phyloP scores from a whole-genome alignment of 2,113 vertebrate genomes.

The Epinephelus moara region DNA sequence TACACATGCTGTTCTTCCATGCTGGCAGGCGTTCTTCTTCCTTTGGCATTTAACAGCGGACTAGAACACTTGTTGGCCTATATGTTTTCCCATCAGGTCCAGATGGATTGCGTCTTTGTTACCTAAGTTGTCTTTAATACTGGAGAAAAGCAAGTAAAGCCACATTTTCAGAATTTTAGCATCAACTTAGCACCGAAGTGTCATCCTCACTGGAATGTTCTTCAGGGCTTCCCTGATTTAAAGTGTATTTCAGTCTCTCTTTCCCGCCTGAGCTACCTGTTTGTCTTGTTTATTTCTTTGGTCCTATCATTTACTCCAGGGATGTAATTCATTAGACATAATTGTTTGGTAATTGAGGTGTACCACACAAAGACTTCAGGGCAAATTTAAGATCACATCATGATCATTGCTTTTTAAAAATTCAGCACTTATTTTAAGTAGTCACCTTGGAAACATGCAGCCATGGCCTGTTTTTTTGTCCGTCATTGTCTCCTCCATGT shows the following conservation, averaged over 20 bases:
- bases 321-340: background rate
- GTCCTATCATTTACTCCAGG: background rate
- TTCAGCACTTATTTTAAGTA: background rate
- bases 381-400: background rate
- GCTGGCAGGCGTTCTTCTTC: too few species aligned
- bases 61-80: too few species aligned
- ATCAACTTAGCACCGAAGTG: too few species aligned
- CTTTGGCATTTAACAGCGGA: too few species aligned
- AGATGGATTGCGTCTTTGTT: too few species aligned
- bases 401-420: background rate
- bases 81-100: too few species aligned
- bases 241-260: background rate
- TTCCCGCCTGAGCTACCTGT: background rate
- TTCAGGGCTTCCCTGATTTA: background rate
- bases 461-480: background rate
- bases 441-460: background rate
- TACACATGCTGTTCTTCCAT: too few species aligned
- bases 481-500: background rate
- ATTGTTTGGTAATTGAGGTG: background rate
- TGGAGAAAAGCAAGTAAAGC: too few species aligned
- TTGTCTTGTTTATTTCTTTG: background rate
- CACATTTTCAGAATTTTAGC: too few species aligned
- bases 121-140: too few species aligned
- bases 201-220: background rate
- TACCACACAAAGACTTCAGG: background rate